A percentile compares a stretch with the other conserved stretches of the same genome.
phyloP scores from a whole-genome alignment of 1,140 invertebrate genomes.

The Rhysida immarginata region DNA sequence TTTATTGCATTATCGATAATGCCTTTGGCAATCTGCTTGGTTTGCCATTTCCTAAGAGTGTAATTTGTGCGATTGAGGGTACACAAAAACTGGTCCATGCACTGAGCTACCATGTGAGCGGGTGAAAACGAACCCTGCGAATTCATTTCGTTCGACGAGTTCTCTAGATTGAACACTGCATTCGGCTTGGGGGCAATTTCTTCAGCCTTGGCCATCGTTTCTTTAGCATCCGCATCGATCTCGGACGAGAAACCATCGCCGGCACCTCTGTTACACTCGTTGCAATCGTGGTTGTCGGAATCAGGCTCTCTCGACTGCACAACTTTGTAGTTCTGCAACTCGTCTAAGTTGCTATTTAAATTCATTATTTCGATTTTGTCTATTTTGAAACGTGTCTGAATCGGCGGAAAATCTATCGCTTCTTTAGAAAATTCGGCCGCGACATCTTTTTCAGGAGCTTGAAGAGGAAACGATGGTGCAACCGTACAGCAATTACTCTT shows the following conservation, averaged over 20 bases:
- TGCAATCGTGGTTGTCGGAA: too few relatives aligned
- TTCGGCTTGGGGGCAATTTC: background rate
- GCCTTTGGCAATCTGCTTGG: slow-evolving; percentile 47
- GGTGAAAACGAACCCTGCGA: background rate
- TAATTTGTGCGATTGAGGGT: slow-evolving; percentile 2
- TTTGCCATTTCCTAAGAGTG: slow-evolving; percentile 41
- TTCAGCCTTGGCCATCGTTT: background rate
- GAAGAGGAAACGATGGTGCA: background rate
- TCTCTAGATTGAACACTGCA: background rate
- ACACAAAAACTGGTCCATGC: background rate
- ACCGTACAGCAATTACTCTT: background rate
- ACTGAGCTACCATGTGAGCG: background rate
- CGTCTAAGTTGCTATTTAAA: background rate
- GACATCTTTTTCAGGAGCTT: background rate
- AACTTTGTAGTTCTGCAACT: background rate
- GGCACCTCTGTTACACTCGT: background rate
- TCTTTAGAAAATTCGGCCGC: too few relatives aligned
- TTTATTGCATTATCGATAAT: slow-evolving; percentile 57
- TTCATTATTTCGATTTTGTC: too few relatives aligned
- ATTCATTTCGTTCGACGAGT: background rate
- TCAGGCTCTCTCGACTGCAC: too few relatives aligned
- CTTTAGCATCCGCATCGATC: background rate
- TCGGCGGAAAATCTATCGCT: background rate
- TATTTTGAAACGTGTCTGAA: too few relatives aligned
- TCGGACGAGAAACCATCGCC: too few relatives aligned